Percentiles rank a stretch among this genome's conserved stretches.
Conservation (phyloP, 2,113 vertebrate genomes). For the Condylura cristata region DNA sequence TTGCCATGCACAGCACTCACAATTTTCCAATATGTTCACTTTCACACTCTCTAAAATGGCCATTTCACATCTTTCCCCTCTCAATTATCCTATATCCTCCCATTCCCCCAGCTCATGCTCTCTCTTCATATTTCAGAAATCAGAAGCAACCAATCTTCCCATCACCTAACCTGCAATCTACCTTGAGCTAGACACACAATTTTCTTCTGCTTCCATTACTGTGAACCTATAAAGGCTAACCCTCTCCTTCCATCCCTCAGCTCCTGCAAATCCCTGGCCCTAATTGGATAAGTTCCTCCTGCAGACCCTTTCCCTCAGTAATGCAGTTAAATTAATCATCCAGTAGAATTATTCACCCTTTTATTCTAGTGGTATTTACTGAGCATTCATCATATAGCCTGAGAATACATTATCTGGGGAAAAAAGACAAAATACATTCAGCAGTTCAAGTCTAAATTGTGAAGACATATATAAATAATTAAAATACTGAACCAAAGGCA, state of each 20-base stretch:
- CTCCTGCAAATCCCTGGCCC: neutral
- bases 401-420: neutral
- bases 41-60: neutral
- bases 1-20: neutral
- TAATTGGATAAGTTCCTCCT: neutral
- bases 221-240: neutral
- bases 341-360: neutral
- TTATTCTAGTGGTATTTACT: neutral
- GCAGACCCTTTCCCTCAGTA: neutral
- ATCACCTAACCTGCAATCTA: neutral
- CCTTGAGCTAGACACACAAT: neutral
- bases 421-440: neutral
- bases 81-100: neutral
- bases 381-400: neutral
- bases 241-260: neutral
- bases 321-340: neutral
- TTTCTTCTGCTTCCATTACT: neutral
- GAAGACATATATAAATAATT: neutral
- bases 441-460: neutral
- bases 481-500: neutral
- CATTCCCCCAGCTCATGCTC: neutral
- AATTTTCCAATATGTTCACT: neutral
- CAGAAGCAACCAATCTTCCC: neutral
- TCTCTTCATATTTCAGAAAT: neutral
- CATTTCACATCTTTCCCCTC: neutral